Conservation (phyloP, 2,113 vertebrate genomes). For the Montifringilla adamsi region DNA sequence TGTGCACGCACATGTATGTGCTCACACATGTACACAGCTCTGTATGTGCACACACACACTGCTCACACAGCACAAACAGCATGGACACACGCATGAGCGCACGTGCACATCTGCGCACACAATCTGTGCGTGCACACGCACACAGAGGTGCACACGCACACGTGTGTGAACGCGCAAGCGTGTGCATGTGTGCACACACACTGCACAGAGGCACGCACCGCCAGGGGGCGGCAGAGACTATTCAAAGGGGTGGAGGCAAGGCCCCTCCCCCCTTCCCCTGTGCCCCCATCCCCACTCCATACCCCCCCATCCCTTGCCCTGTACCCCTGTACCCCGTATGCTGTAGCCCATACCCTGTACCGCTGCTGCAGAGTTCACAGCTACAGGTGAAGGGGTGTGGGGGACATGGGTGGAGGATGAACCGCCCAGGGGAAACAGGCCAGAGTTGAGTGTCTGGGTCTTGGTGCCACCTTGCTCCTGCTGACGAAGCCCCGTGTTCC, state of each 20-base stretch:
- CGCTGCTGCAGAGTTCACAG: background rate
- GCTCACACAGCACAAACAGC: rapidly evolving
- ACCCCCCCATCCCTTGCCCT: background rate
- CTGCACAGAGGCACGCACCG: background rate
- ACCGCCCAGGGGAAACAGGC: background rate
- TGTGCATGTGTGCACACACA: no score
- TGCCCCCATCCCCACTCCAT: no score
- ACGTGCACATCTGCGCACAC: background rate
- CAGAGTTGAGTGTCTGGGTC: background rate
- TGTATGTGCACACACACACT: rapidly evolving
- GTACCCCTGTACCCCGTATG: background rate
- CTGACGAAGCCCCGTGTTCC: background rate
- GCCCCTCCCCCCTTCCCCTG: no score
- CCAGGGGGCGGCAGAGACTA: constrained; percentile 41
- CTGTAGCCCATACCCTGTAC: background rate
- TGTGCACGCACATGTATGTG: background rate
- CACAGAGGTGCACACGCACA: rapidly evolving
- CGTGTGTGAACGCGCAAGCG: no score
- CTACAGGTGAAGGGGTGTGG: background rate
- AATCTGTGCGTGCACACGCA: no score
- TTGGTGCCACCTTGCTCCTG: rapidly evolving
- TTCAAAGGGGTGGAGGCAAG: background rate
- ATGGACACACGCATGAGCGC: rapidly evolving
- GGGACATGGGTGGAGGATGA: background rate
- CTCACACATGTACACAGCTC: background rate